These are phyloP conservation scores for Daphoenositta chrysoptera DNA, from an alignment of 2,113 vertebrate genomes.

Conservation along the genomic window DNA sequence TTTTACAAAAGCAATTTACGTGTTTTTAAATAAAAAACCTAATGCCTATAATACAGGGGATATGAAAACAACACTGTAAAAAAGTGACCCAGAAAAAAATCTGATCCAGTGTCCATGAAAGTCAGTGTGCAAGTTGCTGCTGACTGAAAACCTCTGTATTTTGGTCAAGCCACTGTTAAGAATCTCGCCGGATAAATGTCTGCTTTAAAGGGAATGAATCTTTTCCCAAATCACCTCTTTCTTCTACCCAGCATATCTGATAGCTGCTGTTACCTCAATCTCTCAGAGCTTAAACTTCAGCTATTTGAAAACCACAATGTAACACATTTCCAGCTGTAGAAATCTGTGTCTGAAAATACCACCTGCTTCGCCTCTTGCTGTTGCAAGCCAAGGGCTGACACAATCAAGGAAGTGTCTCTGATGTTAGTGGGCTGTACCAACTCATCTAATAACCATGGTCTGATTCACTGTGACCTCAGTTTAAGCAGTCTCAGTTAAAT, in stretches of 20 bases:
- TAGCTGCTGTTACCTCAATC: not conserved
- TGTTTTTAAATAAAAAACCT: not conserved
- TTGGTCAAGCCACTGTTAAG: not conserved
- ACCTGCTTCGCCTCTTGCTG: not conserved
- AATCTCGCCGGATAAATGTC: not conserved
- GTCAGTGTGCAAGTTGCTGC: not conserved
- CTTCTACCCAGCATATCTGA: not conserved
- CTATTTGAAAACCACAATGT: not conserved
- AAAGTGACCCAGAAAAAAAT: not conserved
- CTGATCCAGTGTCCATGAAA: not conserved
- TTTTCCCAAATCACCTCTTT: not conserved
- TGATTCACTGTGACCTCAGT: not conserved
- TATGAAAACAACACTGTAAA: not conserved
- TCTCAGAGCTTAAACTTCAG: not conserved
- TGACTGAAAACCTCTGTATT: not conserved
- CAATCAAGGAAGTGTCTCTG: not conserved
- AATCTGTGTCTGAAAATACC: not conserved
- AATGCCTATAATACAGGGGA: not conserved
- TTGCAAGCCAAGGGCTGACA: not conserved
- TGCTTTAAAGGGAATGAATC: not conserved
- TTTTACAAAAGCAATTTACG: not conserved
- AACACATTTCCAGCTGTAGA: not conserved
- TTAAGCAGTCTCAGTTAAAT: constrained; percentile 2
- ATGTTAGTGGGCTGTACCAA: not conserved
- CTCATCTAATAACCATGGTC: not conserved